Evolutionary conservation across 30 jellyfish, hydroid and myxozoan genomes (phyloP).

Genomic region (Catostylus mosaicus): DNA sequence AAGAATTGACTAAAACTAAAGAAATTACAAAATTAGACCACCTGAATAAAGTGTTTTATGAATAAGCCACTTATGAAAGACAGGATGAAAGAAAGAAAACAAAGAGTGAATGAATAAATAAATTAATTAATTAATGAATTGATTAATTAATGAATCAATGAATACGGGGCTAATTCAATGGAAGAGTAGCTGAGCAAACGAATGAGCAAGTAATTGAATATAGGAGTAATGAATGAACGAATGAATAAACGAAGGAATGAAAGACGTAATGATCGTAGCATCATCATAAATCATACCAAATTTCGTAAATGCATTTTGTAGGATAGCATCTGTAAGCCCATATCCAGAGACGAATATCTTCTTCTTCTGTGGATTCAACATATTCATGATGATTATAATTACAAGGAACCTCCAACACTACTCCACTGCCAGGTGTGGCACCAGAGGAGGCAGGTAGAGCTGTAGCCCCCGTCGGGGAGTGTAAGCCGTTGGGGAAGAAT

Average conservation of each 20-base stretch:
- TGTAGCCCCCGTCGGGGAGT: too few species aligned
- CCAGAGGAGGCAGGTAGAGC: too few species aligned
- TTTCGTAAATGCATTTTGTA: conserved; percentile 73
- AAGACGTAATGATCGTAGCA: neutral
- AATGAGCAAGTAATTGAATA: neutral
- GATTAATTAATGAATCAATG: neutral
- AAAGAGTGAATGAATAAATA: neutral
- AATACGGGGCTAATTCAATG: too few species aligned
- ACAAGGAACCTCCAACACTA: too few species aligned
- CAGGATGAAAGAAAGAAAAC: neutral
- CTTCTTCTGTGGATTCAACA: conserved; percentile 19
- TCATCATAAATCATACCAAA: conserved; percentile 55
- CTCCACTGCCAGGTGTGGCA: too few species aligned
- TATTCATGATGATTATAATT: too few species aligned
- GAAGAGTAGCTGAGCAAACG: neutral
- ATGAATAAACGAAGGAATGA: neutral
- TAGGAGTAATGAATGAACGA: neutral
- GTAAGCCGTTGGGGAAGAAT: too few species aligned
- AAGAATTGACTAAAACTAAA: too few species aligned
- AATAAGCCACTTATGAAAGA: neutral
- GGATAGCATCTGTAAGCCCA: conserved; percentile 72
- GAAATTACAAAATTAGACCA: neutral
- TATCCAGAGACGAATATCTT: conserved; percentile 70
- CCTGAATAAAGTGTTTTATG: neutral
- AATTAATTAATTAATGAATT: too few species aligned